Conservation (phyloP, 2,797 vertebrate genomes). For the Bucorvus abyssinicus region DNA sequence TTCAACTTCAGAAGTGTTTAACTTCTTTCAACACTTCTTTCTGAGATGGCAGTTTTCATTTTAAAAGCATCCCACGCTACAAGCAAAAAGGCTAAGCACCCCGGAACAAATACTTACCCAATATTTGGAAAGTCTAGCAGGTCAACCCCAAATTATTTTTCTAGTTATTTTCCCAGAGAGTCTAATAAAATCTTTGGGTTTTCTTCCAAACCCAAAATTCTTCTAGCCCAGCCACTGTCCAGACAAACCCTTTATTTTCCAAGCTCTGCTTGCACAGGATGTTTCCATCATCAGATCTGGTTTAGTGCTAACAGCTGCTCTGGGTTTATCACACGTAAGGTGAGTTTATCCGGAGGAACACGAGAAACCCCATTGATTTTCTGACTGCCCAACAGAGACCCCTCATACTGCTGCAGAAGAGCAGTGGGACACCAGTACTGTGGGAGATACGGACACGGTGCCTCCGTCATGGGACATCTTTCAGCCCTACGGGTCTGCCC, state of each 20-base stretch:
- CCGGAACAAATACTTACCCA: constrained; percentile 14
- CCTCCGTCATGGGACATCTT: neutral
- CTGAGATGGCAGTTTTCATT: neutral
- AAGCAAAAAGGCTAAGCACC: neutral
- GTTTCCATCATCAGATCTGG: neutral
- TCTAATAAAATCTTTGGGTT: neutral
- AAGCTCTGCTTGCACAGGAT: neutral
- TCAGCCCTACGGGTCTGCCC: neutral
- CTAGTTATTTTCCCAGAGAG: neutral
- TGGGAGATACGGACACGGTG: neutral
- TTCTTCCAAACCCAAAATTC: neutral
- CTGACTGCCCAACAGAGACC: neutral
- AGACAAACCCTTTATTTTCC: neutral
- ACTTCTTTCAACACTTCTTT: constrained; percentile 1
- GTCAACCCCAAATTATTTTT: neutral
- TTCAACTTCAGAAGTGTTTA: neutral
- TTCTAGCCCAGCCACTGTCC: neutral
- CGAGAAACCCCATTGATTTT: neutral
- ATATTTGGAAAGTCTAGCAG: neutral
- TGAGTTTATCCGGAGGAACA: neutral
- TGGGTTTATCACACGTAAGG: neutral
- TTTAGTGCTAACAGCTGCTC: neutral
- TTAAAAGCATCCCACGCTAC: neutral
- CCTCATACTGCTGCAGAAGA: neutral
- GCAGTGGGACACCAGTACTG: neutral